These are phyloP conservation scores for Enteromius treurensis DNA, from an alignment of 2,797 vertebrate genomes.

Conservation along the genomic window DNA sequence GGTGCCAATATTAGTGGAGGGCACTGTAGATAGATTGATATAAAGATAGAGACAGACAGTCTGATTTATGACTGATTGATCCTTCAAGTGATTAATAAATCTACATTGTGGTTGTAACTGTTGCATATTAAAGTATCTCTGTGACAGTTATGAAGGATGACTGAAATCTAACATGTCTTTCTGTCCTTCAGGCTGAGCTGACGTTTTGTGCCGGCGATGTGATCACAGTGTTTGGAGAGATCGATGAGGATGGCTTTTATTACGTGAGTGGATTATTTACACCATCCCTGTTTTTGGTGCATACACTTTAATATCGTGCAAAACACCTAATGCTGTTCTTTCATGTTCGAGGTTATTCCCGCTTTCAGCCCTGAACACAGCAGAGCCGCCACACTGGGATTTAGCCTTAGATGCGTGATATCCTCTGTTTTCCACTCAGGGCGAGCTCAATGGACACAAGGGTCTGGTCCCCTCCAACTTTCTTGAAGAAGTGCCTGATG, in stretches of 20 bases:
- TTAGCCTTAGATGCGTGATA: not conserved
- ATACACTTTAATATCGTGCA: not conserved
- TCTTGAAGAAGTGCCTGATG: slow-evolving; percentile 99
- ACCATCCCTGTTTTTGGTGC: slow-evolving; percentile 5
- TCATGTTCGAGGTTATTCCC: not conserved
- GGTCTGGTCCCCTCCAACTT: slow-evolving; percentile 99
- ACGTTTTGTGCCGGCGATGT: slow-evolving; percentile 98
- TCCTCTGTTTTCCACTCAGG: slow-evolving; percentile 71
- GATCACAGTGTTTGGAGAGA: slow-evolving; percentile 93
- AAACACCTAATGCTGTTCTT: not conserved
- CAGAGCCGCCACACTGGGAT: not conserved
- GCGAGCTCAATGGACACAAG: slow-evolving; percentile 95
- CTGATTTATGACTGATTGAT: not conserved
- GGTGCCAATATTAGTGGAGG: no score
- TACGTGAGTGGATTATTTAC: slow-evolving; percentile 83
- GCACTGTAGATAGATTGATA: not conserved
- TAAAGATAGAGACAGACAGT: not conserved
- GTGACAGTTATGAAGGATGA: not conserved
- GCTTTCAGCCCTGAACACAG: not conserved
- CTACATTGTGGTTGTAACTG: slow-evolving; percentile 10
- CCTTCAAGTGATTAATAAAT: not conserved
- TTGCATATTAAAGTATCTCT: not conserved
- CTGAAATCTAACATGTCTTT: slow-evolving; percentile 36
- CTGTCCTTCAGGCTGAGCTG: slow-evolving; percentile 85
- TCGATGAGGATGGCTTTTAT: slow-evolving; percentile 98